Evolutionary conservation across 1,140 invertebrate species (phyloP), one percentile per base, ranked within the genome.

Genomic region (Bombyx mandarina): DNA sequence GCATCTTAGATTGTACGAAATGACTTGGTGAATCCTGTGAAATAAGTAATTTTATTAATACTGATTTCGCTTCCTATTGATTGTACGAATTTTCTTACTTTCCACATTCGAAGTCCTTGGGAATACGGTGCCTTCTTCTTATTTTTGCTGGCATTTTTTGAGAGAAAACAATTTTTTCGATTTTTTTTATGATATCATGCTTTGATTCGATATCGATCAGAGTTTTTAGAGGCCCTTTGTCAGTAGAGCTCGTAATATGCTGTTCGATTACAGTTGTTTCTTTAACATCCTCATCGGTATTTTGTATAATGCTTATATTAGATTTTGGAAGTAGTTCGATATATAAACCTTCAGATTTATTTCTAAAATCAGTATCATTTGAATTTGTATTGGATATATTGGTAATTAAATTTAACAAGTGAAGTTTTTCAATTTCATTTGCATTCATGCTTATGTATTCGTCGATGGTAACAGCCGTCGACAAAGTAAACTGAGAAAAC

Each of bases 11-110:
- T 68, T 58, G 1, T 87, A 75, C 1, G 91, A 81, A 35, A 96
- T 90, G 9, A 75, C 88, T 84, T 95, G 93, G 1, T 82, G 66
- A 54, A 94, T 89, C 51, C 93, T 94, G 61, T 42, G 86, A 80
- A 54, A 65, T 56, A 43, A 45, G 43, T 61, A 35, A 52, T 50
- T 22, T 56, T 10, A 45, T 50, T 49, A 7, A 45, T 48, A 35
- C 7, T 35, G 60, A 56, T 57, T 43, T 12, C n/a, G 0, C n/a
- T 44, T 1, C 7, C 9, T 5, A 44, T 43, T 42, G 22, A 43
- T 52, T 49, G 53, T 43, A 46, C 18, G 46, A 52, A 42, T 56
- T 26, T 60, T 64, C 62, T 71, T 79, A 88, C 85, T 75, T 65
- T 56, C 65, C 64, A 63, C 86, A 88, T 61, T 75, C 67, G 67